These are phyloP conservation scores for Leuciscus idus DNA, from an alignment of 2,113 vertebrate species.

Conservation along the genomic window DNA sequence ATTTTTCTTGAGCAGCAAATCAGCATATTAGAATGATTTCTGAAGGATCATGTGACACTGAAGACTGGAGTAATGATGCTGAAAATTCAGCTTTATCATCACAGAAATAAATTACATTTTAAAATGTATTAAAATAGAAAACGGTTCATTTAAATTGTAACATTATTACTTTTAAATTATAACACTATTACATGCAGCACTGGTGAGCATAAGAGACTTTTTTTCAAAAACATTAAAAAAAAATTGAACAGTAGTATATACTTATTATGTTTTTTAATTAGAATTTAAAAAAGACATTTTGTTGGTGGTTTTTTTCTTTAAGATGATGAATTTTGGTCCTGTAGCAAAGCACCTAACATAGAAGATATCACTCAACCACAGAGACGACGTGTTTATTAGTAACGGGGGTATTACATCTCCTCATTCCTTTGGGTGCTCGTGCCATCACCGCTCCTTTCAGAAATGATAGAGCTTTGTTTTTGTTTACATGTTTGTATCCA, in stretches of 20 bases:
- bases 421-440: neutral
- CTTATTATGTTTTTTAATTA: too few relatives aligned
- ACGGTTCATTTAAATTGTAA: too few relatives aligned
- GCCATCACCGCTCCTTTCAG: slow-evolving; percentile 13
- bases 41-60: neutral
- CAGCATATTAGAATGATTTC: neutral
- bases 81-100: too few relatives aligned
- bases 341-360: neutral
- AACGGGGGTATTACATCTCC: slow-evolving; percentile 19
- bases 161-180: too few relatives aligned
- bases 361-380: slow-evolving; percentile 7
- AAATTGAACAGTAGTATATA: too few relatives aligned
- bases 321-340: neutral
- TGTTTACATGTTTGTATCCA: slow-evolving; percentile 45
- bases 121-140: too few relatives aligned
- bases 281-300: too few relatives aligned
- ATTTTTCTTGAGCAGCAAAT: neutral
- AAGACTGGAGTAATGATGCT: neutral
- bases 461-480: slow-evolving; percentile 41
- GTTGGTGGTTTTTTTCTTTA: neutral
- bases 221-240: too few relatives aligned
- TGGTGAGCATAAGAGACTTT: too few relatives aligned
- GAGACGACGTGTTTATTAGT: neutral
- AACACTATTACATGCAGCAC: too few relatives aligned
- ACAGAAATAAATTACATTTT: too few relatives aligned